Base-by-base conservation (phyloP, 1,140 invertebrate genomes). In the Zophobas morio region DNA sequence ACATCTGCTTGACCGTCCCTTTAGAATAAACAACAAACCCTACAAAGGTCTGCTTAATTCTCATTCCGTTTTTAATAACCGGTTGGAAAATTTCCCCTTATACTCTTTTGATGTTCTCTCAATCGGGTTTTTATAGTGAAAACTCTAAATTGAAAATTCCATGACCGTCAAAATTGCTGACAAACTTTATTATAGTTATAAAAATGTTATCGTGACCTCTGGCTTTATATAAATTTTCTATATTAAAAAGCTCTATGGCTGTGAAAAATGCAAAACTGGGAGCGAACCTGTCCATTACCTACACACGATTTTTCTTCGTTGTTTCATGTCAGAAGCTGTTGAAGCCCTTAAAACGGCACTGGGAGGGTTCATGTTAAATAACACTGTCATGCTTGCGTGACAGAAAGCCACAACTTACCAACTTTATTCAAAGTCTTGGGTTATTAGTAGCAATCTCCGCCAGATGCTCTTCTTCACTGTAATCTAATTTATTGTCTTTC, bases 371-470 rank as follows among this genome's bases (percentile, higher is more conserved):
- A 47, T 66, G 49, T 51, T 51, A 51, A 66, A 66, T 66, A 42
- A 40, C 35, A 40, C 6, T 66, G 60, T 47, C 37, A 66, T 66
- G 60, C 49, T 66, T n/a, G 60, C 60, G 60, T 66, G 60, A 66
- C 60, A 66, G 60, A 34, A 20, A 66, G 56, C 60, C 39, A 42
- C 60, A 66, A 66, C 37, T 66, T 42, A 42, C 37, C 20, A 66
- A 66, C 60, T 66, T 66, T 40, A 66, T 66, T 39, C 37, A 42
- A 66, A 66, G 37, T 40, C 60, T 40, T 36, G 6, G 39, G 60
- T 66, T 66, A 66, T 66, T 66, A 66, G 36, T 33, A 42, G 60
- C 60, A 66, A 66, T 66, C 39, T 66, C n/a, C 37, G n/a, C 20
- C 60, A 66, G 60, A 66, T 66, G 60, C 35, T 60, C 32, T 36